Percentiles rank a stretch among this genome's conserved stretches.
Conservation (phyloP, 2,888 invertebrate species). For the Rhaphigaster nebulosa region DNA sequence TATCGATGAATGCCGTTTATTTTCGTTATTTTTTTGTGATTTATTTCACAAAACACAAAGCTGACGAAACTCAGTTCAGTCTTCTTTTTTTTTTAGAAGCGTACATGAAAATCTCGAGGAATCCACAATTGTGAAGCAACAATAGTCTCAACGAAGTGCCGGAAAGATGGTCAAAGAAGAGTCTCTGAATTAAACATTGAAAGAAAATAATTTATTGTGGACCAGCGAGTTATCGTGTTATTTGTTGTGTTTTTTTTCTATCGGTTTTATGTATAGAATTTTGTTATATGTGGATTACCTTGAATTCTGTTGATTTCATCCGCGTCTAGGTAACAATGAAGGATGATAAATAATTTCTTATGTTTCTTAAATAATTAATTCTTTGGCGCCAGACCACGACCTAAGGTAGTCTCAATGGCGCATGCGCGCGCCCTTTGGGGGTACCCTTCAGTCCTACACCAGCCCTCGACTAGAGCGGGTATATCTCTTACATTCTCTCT, state of each 20-base stretch:
- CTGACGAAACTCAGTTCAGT: not conserved
- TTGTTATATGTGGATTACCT: not conserved
- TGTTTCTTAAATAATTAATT: not conserved
- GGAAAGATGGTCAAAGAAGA: not conserved
- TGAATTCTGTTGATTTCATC: not conserved
- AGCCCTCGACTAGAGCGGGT: conserved; percentile 28
- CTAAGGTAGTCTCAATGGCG: not conserved
- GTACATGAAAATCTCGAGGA: not conserved
- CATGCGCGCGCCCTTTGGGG: conserved; percentile 29
- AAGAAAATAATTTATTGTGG: not conserved
- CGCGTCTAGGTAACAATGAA: not conserved
- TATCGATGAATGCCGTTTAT: not conserved
- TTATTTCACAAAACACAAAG: not conserved
- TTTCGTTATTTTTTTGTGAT: not conserved
- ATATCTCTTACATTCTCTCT: conserved; percentile 8
- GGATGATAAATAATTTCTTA: not conserved
- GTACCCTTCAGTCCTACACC: conserved; percentile 55
- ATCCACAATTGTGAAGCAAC: not conserved
- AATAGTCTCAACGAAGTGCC: not conserved
- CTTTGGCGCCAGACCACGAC: not conserved
- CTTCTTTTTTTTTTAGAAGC: not conserved
- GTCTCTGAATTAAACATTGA: not conserved
- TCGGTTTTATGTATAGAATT: too few relatives aligned
- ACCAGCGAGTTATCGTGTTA: not conserved
- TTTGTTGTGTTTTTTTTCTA: not conserved